Evolutionary conservation across 2,888 invertebrate species (phyloP).

Genomic region (Tachina lurida): DNA sequence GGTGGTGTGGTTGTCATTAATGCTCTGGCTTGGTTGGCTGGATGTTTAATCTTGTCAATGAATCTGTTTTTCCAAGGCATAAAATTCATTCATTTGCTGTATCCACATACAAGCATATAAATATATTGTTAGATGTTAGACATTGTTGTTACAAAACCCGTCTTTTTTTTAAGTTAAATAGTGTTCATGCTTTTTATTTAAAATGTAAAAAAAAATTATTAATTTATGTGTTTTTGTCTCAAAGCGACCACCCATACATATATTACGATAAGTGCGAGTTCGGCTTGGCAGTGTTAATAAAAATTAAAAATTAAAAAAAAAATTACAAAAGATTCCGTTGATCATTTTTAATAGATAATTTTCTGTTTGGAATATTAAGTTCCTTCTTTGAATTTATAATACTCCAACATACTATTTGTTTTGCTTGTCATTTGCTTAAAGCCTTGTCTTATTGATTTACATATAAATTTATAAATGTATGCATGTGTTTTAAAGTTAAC

Average conservation of each 20-base stretch:
- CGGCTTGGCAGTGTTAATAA: conserved; percentile 17
- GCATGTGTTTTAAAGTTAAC: conserved; percentile 29
- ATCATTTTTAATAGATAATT: conserved; percentile 58
- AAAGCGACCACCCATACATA: conserved; percentile 52
- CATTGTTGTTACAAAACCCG: conserved; percentile 20
- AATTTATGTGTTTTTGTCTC: neutral
- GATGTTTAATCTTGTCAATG: conserved; percentile 62
- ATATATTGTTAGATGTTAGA: neutral
- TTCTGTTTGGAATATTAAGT: conserved; percentile 63
- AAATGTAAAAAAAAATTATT: neutral
- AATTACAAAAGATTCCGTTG: conserved; percentile 47
- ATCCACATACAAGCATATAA: too few species aligned
- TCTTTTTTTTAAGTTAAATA: neutral
- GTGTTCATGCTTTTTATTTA: conserved; percentile 7
- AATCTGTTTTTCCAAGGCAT: conserved; percentile 37
- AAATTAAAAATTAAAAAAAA: conserved; percentile 13
- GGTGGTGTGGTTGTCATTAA: conserved; percentile 14
- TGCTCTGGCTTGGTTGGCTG: conserved; percentile 10
- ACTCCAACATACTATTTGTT: neutral
- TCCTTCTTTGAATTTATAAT: neutral
- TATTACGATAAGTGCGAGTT: conserved; percentile 15
- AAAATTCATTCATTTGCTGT: conserved; percentile 35
- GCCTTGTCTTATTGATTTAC: conserved; percentile 37
- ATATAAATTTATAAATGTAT: too few species aligned
- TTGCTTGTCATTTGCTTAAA: conserved; percentile 20